These are phyloP conservation scores for Microplitis manilae DNA, from an alignment of 2,888 invertebrate genomes.

Conservation along the genomic window DNA sequence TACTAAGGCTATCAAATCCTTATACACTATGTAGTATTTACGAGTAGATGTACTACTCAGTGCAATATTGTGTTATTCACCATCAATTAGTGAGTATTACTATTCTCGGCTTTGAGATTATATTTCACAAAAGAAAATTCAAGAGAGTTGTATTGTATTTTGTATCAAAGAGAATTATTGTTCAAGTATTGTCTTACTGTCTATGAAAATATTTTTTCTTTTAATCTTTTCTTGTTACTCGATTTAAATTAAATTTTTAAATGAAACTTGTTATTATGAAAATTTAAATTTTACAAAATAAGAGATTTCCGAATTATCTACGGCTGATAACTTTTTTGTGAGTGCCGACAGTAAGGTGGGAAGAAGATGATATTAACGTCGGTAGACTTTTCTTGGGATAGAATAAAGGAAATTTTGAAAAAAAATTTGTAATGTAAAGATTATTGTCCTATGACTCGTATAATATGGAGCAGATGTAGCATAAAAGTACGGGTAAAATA, in stretches of 20 bases:
- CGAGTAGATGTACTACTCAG: neutral
- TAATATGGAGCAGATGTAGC: no score
- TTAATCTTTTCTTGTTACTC: neutral
- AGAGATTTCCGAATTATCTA: neutral
- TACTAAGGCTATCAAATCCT: neutral
- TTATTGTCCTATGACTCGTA: no score
- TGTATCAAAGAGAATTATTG: neutral
- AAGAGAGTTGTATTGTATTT: neutral
- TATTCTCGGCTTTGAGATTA: neutral
- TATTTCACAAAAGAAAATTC: slow-evolving; percentile 10
- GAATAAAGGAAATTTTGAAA: no score
- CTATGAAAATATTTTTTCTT: neutral
- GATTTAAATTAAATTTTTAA: neutral
- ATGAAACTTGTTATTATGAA: no score
- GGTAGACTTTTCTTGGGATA: no score
- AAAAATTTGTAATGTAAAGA: no score
- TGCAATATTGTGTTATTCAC: slow-evolving; percentile 15
- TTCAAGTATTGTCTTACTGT: neutral
- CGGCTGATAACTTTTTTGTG: neutral
- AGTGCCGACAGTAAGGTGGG: no score
- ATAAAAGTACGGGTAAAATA: no score
- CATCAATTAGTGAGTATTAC: slow-evolving; percentile 49
- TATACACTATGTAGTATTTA: neutral
- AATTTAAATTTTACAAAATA: neutral
- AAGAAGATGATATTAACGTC: no score